These are phyloP conservation scores for Dolichomitus sp. DNA, from an alignment of 2,888 invertebrate genomes.

Conservation along the genomic window DNA sequence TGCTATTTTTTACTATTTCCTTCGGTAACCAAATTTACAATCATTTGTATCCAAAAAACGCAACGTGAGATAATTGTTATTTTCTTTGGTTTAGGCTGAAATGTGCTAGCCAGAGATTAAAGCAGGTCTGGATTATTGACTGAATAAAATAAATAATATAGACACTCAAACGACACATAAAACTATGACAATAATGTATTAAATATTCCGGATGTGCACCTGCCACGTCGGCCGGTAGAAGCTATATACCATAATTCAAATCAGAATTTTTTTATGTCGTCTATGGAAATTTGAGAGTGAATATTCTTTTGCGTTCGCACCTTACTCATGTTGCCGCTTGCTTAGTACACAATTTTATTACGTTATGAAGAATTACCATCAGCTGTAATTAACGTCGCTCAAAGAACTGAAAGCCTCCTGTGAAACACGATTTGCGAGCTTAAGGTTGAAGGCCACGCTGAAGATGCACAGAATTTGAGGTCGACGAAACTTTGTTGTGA, in stretches of 20 bases:
- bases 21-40: too few species aligned
- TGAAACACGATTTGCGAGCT: constrained; percentile 15
- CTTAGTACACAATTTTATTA: background rate
- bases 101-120: too few species aligned
- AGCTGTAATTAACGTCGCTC: constrained; percentile 17
- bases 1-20: too few species aligned
- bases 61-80: too few species aligned
- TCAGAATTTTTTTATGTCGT: background rate
- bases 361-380: constrained; percentile 13
- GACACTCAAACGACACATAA: too few species aligned
- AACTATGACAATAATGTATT: background rate
- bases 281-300: background rate
- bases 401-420: background rate
- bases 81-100: too few species aligned
- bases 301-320: background rate
- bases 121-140: too few species aligned
- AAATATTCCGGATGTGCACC: background rate
- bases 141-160: too few species aligned
- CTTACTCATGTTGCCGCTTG: too few species aligned
- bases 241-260: constrained; percentile 8
- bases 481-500: constrained; percentile 11
- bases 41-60: too few species aligned
- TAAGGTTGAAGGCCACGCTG: background rate
- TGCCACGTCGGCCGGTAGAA: background rate
- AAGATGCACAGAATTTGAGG: background rate